A percentile compares a stretch with the other conserved stretches of the same genome.
These are phyloP conservation scores for Antechinus flavipes DNA, from an alignment of 2,113 vertebrate genomes.

Conservation along the genomic window DNA sequence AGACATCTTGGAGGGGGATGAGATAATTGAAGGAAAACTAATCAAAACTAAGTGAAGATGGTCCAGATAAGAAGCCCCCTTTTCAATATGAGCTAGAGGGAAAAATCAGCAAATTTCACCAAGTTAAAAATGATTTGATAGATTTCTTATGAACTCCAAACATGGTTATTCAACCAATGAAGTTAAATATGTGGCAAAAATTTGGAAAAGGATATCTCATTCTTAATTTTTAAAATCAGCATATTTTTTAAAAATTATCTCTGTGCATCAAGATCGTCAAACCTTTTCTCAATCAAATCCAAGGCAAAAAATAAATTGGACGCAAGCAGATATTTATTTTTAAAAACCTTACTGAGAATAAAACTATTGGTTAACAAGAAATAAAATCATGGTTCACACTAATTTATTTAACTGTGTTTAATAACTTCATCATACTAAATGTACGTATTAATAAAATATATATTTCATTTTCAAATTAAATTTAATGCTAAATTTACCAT, in stretches of 20 bases:
- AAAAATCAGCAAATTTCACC: not conserved
- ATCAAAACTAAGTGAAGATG: not conserved
- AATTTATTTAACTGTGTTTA: too few species aligned
- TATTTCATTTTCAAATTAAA: not conserved
- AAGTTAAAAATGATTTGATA: not conserved
- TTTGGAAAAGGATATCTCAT: too few species aligned
- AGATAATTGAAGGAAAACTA: not conserved
- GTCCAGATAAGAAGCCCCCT: not conserved
- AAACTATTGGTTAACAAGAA: too few species aligned
- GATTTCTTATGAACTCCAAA: not conserved
- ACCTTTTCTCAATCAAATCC: not conserved
- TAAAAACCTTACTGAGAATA: not conserved
- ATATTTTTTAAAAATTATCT: not conserved
- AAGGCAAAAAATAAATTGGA: not conserved
- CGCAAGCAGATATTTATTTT: not conserved
- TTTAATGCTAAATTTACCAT: not conserved
- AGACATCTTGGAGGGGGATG: too few species aligned
- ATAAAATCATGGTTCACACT: too few species aligned
- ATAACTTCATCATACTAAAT: too few species aligned
- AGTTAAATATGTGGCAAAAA: too few species aligned
- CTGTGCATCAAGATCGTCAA: not conserved
- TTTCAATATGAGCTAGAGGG: not conserved
- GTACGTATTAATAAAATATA: too few species aligned
- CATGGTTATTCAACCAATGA: not conserved
- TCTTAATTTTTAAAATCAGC: not conserved